Percentiles rank a stretch among this genome's conserved stretches.
phyloP scores from a whole-genome alignment of 2,113 vertebrate genomes.

The Anarrhichthys ocellatus region DNA sequence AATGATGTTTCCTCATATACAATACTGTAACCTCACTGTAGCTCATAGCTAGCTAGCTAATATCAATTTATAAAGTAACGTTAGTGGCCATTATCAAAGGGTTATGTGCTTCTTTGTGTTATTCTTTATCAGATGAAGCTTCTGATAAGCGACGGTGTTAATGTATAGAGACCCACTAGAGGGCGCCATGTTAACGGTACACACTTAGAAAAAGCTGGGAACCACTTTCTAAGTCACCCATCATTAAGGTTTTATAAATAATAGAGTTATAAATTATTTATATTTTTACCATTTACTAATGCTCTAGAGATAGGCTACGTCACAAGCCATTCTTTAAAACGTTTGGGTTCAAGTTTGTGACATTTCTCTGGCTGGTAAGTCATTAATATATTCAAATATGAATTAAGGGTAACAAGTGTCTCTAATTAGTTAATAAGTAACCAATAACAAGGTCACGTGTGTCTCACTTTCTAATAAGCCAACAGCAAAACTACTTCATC shows the following conservation, averaged over 20 bases:
- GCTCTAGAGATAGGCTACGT: background rate
- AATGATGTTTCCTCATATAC: background rate
- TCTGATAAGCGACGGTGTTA: background rate
- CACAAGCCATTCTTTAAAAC: background rate
- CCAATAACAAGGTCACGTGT: too few relatives aligned
- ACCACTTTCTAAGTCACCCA: background rate
- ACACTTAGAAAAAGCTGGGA: background rate
- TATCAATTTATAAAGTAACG: too few relatives aligned
- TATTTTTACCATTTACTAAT: background rate
- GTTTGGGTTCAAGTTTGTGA: background rate
- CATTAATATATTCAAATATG: background rate
- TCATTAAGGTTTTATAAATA: background rate
- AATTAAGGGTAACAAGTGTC: too few relatives aligned
- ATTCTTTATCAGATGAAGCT: background rate
- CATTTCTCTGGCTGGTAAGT: background rate
- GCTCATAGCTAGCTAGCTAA: background rate
- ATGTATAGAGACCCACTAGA: conserved; percentile 7
- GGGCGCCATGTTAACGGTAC: background rate
- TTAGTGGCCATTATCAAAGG: too few relatives aligned
- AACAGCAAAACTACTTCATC: too few relatives aligned
- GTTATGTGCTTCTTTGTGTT: background rate
- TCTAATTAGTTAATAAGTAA: background rate
- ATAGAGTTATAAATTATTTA: background rate
- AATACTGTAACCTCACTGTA: background rate
- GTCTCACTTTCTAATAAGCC: too few relatives aligned